A percentile compares a stretch with the other conserved stretches of the same genome.
These are phyloP conservation scores for Phania funesta DNA, from an alignment of 2,888 invertebrate genomes.

Conservation along the genomic window DNA sequence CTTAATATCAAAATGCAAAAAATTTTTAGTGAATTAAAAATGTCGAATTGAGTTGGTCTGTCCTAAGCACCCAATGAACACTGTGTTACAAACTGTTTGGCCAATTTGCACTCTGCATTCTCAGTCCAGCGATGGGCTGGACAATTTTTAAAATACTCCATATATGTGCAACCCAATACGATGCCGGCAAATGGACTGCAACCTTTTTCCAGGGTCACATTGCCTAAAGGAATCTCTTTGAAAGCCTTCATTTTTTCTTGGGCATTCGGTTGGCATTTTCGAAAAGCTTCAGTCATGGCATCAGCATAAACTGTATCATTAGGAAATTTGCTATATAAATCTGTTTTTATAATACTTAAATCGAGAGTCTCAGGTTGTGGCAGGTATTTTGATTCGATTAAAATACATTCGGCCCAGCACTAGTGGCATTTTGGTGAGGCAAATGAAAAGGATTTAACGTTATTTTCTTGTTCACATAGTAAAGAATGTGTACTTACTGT, in stretches of 20 bases:
- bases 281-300: conserved; percentile 74
- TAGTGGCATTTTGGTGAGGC: conserved; percentile 35
- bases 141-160: conserved; percentile 79
- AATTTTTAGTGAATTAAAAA: background rate
- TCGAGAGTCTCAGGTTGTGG: conserved; percentile 70
- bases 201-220: conserved; percentile 60
- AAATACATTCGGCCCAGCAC: conserved; percentile 79
- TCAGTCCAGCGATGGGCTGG: conserved; percentile 76
- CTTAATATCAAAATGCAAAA: background rate
- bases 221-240: conserved; percentile 68
- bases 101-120: conserved; percentile 74
- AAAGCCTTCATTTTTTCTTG: conserved; percentile 71
- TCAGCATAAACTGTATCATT: conserved; percentile 75
- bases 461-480: background rate
- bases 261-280: conserved; percentile 74
- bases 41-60: too few species aligned
- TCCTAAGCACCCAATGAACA: conserved; percentile 74
- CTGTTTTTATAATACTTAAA: conserved; percentile 70
- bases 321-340: conserved; percentile 73
- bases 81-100: conserved; percentile 76
- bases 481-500: conserved; percentile 69
- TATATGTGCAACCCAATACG: conserved; percentile 77
- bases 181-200: conserved; percentile 78
- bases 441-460: background rate
- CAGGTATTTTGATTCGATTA: conserved; percentile 75